phyloP scores from a whole-genome alignment of 2,113 vertebrate species.

The Podocnemis expansa region DNA sequence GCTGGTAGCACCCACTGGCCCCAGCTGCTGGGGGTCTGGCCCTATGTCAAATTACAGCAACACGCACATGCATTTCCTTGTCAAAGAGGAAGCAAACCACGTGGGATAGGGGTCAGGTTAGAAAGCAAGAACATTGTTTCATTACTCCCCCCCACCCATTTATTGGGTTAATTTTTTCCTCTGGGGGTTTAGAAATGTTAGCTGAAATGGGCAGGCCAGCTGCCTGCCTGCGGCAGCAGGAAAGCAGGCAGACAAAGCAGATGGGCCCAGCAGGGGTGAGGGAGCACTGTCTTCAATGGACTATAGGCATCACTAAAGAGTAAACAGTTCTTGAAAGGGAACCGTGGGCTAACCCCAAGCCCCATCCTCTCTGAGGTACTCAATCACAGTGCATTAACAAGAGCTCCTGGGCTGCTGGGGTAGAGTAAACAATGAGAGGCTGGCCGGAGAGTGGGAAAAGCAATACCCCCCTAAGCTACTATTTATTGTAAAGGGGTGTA shows the following conservation, averaged over 20 bases:
- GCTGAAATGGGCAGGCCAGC: constrained; percentile 67
- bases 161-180: constrained; percentile 67
- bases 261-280: constrained; percentile 75
- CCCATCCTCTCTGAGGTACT: constrained; percentile 46
- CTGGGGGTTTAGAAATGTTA: constrained; percentile 58
- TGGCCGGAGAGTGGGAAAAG: constrained; percentile 57
- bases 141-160: constrained; percentile 41
- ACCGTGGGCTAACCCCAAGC: constrained; percentile 55
- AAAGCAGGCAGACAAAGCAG: constrained; percentile 73
- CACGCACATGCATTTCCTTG: neutral
- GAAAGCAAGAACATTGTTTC: neutral
- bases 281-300: constrained; percentile 63
- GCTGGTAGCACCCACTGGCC: neutral
- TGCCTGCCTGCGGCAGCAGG: constrained; percentile 74
- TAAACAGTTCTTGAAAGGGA: constrained; percentile 72
- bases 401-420: constrained; percentile 51
- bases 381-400: constrained; percentile 70
- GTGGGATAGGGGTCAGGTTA: neutral
- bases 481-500: constrained; percentile 63
- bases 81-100: accelerated
- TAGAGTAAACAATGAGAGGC: constrained; percentile 66
- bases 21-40: neutral
- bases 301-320: constrained; percentile 67
- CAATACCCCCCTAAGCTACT: constrained; percentile 42
- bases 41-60: neutral